These are phyloP conservation scores for Rachycentron canadum DNA, from an alignment of 2,797 vertebrate species.

Conservation along the genomic window DNA sequence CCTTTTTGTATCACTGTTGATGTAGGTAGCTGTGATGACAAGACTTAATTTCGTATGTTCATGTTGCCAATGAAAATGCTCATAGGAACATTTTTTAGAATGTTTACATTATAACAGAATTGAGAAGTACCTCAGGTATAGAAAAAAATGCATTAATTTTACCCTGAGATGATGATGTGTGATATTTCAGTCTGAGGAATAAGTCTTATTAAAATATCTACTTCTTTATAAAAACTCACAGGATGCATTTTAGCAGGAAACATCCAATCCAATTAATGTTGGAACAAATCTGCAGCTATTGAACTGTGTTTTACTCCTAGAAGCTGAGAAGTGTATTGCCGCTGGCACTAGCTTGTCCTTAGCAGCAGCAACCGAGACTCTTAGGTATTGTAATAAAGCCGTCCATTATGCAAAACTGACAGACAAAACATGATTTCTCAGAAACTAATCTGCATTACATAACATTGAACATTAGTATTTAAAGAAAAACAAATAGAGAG, in stretches of 20 bases:
- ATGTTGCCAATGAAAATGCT: conserved; percentile 19
- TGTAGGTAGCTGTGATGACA: conserved; percentile 28
- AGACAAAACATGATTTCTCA: not conserved
- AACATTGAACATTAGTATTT: too few relatives aligned
- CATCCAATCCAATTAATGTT: not conserved
- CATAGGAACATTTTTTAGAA: not conserved
- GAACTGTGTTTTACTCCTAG: not conserved
- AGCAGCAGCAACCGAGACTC: not conserved
- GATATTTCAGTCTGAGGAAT: too few relatives aligned
- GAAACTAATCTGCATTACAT: not conserved
- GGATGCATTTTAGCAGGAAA: not conserved
- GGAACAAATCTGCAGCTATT: not conserved
- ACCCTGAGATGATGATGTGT: not conserved
- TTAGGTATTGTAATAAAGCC: not conserved
- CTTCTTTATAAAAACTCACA: not conserved
- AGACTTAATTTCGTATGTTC: conserved; percentile 18
- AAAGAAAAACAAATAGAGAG: too few relatives aligned
- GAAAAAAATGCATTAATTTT: not conserved
- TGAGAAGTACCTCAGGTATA: not conserved
- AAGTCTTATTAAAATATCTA: conserved; percentile 1
- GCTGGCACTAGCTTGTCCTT: not conserved
- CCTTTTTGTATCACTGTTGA: conserved; percentile 27
- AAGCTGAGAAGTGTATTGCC: not conserved
- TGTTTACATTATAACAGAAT: not conserved
- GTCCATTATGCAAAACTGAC: too few relatives aligned